These are phyloP conservation scores for Leucoraja ocellata DNA, from an alignment of 2,797 vertebrate species.

Conservation along the genomic window DNA sequence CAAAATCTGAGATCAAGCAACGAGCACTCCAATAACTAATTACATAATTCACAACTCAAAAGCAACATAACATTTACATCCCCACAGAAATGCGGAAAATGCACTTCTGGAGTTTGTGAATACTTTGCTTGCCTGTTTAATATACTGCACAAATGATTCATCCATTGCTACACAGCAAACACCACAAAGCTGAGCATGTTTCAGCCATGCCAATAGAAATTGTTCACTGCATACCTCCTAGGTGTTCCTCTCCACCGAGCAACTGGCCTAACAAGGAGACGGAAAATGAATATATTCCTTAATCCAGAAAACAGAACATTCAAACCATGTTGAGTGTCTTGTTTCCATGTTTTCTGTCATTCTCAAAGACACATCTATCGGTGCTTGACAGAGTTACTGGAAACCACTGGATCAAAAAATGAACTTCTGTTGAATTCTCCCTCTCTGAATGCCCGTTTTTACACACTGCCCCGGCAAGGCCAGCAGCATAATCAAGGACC, in stretches of 20 bases:
- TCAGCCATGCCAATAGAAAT: neutral
- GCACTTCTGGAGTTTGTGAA: neutral
- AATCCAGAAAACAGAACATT: slow-evolving; percentile 22
- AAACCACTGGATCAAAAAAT: too few species aligned
- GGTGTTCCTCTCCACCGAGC: slow-evolving; percentile 15
- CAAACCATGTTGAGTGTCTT: slow-evolving; percentile 21
- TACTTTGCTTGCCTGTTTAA: neutral
- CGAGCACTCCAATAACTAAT: neutral
- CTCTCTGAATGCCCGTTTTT: too few species aligned
- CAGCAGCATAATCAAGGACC: too few species aligned
- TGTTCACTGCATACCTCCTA: neutral
- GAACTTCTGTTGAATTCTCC: too few species aligned
- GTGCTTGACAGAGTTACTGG: slow-evolving; percentile 12
- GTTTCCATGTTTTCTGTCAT: slow-evolving; percentile 32
- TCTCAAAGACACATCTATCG: slow-evolving; percentile 31
- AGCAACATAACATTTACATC: neutral
- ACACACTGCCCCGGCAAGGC: too few species aligned
- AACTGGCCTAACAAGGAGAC: slow-evolving; percentile 23
- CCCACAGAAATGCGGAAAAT: neutral
- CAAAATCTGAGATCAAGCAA: neutral
- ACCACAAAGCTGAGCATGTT: neutral
- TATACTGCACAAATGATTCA: neutral
- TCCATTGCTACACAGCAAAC: neutral
- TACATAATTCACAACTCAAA: neutral
- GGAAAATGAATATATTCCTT: slow-evolving; percentile 27